These are phyloP conservation scores for Sebastes vulpes DNA, from an alignment of 2,797 vertebrate species.

Conservation along the genomic window DNA sequence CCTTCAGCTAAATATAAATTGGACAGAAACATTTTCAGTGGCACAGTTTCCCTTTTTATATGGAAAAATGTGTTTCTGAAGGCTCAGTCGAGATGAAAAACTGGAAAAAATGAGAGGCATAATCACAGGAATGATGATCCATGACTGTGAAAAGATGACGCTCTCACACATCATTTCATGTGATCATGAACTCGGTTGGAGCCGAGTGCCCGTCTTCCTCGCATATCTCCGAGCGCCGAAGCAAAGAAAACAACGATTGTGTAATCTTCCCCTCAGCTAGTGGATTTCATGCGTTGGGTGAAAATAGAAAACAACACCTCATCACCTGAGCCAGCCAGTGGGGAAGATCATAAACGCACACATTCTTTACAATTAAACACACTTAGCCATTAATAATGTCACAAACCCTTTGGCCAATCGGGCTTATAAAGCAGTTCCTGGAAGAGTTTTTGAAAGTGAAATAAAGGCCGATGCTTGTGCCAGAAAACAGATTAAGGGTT, in stretches of 20 bases:
- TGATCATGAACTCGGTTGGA: conserved; percentile 19
- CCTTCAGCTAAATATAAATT: conserved; percentile 1
- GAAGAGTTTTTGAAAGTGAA: conserved; percentile 18
- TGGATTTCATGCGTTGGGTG: conserved; percentile 5
- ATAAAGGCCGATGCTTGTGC: not conserved
- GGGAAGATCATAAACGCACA: not conserved
- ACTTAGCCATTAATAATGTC: not conserved
- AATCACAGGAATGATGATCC: conserved; percentile 42
- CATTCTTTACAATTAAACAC: conserved; percentile 4
- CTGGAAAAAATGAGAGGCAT: conserved; percentile 17
- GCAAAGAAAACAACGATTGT: not conserved
- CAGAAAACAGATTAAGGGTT: conserved; percentile 10
- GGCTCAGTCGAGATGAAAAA: not conserved
- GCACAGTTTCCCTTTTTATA: not conserved
- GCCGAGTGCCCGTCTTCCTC: not conserved
- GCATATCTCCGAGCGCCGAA: not conserved
- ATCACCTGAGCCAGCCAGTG: conserved; percentile 10
- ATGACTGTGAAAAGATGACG: conserved; percentile 51
- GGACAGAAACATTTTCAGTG: not conserved
- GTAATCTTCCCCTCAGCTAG: not conserved
- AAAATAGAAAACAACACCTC: conserved; percentile 31
- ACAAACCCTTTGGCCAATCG: conserved; percentile 5
- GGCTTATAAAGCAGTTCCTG: not conserved
- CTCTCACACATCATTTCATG: conserved; percentile 30
- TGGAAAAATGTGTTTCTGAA: not conserved